Percentiles rank a stretch among this genome's conserved stretches.
phyloP scores from a whole-genome alignment of 1,140 invertebrate species.

The Catajapyx aquilonaris region DNA sequence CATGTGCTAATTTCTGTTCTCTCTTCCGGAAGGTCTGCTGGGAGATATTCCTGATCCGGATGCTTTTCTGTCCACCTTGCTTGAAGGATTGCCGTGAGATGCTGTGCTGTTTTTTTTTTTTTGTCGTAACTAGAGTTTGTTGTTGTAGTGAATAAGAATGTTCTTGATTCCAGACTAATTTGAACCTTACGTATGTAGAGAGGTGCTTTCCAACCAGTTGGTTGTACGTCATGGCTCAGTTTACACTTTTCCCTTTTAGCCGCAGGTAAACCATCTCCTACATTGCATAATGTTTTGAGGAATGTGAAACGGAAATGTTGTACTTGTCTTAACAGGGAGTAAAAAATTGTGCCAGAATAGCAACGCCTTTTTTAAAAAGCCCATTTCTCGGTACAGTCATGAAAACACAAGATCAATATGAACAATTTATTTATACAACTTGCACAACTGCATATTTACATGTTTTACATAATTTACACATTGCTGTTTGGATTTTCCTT shows the following conservation, averaged over 20 bases:
- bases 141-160: constrained; percentile 3
- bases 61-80: constrained; percentile 28
- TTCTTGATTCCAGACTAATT: background rate
- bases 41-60: constrained; percentile 34
- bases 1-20: constrained; percentile 10
- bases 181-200: constrained; percentile 4
- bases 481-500: no score
- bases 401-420: no score
- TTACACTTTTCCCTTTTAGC: background rate
- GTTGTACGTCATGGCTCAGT: constrained; percentile 1
- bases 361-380: no score
- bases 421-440: no score
- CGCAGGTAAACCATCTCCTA: no score
- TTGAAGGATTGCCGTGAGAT: constrained; percentile 12
- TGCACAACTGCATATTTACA: no score
- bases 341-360: no score
- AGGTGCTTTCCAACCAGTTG: constrained; percentile 5
- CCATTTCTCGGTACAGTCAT: no score
- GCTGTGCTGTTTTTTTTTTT: constrained; percentile 5
- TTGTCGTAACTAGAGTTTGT: constrained; percentile 6
- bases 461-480: no score
- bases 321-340: no score
- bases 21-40: constrained; percentile 34
- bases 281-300: no score
- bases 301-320: no score